phyloP scores from a whole-genome alignment of 2,113 vertebrate species.

The Burhinus oedicnemus region DNA sequence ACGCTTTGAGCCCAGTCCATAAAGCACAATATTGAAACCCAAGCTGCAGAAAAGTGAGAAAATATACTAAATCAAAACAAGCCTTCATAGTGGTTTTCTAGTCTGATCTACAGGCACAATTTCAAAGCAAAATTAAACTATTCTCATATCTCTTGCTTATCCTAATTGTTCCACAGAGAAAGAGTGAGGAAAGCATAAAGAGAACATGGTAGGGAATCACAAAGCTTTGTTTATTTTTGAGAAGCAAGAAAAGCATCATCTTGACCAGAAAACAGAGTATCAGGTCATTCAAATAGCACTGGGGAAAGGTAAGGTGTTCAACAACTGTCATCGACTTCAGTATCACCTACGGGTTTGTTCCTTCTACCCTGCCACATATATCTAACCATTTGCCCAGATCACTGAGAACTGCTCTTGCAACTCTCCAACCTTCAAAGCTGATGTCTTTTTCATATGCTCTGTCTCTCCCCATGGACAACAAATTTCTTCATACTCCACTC shows the following conservation, averaged over 20 bases:
- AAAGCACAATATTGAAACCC: slow-evolving; percentile 93
- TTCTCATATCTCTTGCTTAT: neutral
- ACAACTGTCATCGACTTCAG: neutral
- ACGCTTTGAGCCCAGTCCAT: slow-evolving; percentile 94
- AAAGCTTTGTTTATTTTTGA: neutral
- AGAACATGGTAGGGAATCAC: neutral
- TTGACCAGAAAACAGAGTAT: neutral
- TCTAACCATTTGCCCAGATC: neutral
- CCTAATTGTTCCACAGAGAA: neutral
- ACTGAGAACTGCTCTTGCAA: neutral
- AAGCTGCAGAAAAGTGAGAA: slow-evolving; percentile 74
- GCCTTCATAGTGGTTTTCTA: neutral
- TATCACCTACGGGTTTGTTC: neutral
- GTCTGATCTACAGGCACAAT: neutral
- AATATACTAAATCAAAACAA: slow-evolving; percentile 31
- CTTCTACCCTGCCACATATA: neutral
- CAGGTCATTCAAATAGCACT: neutral
- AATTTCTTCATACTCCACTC: neutral
- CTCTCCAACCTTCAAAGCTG: neutral
- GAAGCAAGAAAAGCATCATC: neutral
- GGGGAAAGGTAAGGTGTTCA: neutral
- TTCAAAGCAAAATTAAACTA: neutral
- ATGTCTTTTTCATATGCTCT: neutral
- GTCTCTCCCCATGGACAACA: neutral
- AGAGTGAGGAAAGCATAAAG: neutral